Evolutionary conservation across 2,797 vertebrate genomes (phyloP).

Genomic region (Rallus crepitans): DNA sequence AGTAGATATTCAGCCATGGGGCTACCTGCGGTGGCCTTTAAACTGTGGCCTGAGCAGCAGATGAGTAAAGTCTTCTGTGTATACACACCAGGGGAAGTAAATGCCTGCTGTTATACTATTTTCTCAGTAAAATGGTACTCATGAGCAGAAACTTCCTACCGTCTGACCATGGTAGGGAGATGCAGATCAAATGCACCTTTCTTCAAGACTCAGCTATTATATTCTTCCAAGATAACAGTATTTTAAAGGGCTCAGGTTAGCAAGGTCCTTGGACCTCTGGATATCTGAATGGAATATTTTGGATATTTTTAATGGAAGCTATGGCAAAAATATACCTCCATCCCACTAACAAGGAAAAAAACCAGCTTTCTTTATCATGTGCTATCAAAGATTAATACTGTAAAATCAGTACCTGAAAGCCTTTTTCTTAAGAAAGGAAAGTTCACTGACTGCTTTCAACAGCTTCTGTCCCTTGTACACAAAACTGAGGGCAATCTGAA

Average conservation of each 20-base stretch:
- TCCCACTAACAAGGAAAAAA: not conserved
- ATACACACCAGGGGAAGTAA: not conserved
- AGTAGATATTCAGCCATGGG: not conserved
- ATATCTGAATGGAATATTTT: not conserved
- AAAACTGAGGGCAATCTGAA: not conserved
- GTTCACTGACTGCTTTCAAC: not conserved
- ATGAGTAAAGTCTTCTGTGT: not conserved
- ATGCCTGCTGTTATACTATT: not conserved
- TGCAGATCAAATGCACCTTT: not conserved
- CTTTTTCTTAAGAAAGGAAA: not conserved
- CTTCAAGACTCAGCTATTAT: not conserved
- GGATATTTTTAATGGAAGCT: not conserved
- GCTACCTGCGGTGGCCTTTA: not conserved
- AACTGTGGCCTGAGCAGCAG: not conserved
- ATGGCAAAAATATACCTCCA: not conserved
- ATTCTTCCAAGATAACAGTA: not conserved
- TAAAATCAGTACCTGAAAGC: not conserved
- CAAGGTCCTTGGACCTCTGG: not conserved
- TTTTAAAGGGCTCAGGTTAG: not conserved
- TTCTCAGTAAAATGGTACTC: not conserved
- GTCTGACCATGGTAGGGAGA: not conserved
- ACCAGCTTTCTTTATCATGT: not conserved
- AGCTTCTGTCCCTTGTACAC: not conserved
- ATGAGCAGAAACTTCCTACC: not conserved
- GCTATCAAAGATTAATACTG: not conserved